Base-by-base conservation (phyloP, 2,888 invertebrate species). In the Tortricodes alternella region DNA sequence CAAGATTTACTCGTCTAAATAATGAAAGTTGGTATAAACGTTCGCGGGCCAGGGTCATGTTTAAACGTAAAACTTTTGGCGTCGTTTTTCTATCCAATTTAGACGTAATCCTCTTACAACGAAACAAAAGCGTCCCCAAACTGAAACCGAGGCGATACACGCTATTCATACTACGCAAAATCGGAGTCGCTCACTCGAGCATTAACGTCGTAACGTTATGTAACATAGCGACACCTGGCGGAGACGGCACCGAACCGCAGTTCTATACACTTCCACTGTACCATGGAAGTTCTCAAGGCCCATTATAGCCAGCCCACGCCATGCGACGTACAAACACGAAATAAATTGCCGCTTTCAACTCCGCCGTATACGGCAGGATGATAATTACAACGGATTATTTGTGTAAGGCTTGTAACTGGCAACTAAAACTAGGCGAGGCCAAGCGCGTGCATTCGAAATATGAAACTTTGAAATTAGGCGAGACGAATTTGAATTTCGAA, bases 281-380 rank as follows among this genome's bases (percentile, higher is more conserved):
- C 32, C 48, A 48, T 55, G 41, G 55, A 55, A 49, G 48, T 55
- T 49, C 35, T 49, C 55, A 55, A 55, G 55, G 55, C 50, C 43
- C 38, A 53, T 58, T 53, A 44, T 46, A 46, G 52, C 5, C 27
- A 24, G 35, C 63, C 64, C 64, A 67, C 62, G 63, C 65, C 39
- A 68, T 65, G 64, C 48, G 46, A 65, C 56, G 19, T 49, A 64
- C 58, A 67, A 67, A 65, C 62, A 64, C 55, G 58, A 66, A 70
- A 75, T 66, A 74, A 74, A 78, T 73, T 70, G 72, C 66, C 62
- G 62, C 67, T 63, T 65, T 65, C 66, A 66, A 64, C 70, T 62
- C 63, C 63, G 56, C 61, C 63, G 59, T 51, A 57, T 48, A 65
- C 58, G 38, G 41, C 35, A 16, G 23, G 37, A 37, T 44, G 37